Conservation (phyloP, 2,888 invertebrate species). For the Lithophane socia region DNA sequence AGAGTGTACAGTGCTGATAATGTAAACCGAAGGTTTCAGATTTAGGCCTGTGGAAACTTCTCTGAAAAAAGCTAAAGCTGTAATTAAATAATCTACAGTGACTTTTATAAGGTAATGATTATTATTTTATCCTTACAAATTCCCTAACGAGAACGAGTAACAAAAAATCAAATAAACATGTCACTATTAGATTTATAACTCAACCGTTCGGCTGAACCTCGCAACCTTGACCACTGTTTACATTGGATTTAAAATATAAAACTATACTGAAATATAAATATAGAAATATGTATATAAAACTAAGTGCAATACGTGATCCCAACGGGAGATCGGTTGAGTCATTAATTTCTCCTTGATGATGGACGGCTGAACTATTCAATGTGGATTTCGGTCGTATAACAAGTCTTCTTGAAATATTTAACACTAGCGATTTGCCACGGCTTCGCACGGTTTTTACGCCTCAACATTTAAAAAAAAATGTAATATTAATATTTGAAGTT, state of each 20-base stretch:
- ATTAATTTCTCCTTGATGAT: constrained; percentile 7
- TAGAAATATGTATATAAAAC: constrained; percentile 4
- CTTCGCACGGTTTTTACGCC: too few species aligned
- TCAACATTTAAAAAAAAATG: too few species aligned
- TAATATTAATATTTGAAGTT: too few species aligned
- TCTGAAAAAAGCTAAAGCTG: too few species aligned
- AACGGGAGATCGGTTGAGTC: neutral
- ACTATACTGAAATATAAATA: constrained; percentile 23
- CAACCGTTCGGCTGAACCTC: constrained; percentile 25
- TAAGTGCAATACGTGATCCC: constrained; percentile 8
- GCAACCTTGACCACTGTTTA: constrained; percentile 61
- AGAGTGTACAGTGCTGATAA: too few species aligned
- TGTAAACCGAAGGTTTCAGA: too few species aligned
- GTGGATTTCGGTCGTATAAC: neutral
- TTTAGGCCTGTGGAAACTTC: too few species aligned
- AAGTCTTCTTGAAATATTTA: neutral
- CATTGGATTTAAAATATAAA: constrained; percentile 55
- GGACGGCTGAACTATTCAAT: neutral
- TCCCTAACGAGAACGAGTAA: neutral
- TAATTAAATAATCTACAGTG: neutral
- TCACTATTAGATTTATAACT: constrained; percentile 50
- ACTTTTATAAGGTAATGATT: neutral
- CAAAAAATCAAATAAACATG: constrained; percentile 48
- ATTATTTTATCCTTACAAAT: constrained; percentile 5
- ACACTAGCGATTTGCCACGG: neutral